Evolutionary conservation across 2,888 invertebrate genomes (phyloP).

Genomic region (Lepas anatifera): DNA sequence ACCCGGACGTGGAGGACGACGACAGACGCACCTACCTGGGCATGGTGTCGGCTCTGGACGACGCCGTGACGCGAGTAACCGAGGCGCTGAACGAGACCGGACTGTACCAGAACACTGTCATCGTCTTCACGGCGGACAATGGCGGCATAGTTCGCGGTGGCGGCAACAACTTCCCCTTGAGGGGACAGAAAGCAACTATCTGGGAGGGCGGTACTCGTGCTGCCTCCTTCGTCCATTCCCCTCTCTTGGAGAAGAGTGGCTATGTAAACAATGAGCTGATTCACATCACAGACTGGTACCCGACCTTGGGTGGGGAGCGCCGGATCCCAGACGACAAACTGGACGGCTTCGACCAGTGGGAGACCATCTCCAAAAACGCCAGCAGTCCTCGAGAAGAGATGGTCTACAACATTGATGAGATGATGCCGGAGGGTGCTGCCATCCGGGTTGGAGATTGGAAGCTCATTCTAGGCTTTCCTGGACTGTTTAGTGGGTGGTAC

Average conservation of each 20-base stretch:
- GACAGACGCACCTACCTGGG: slow-evolving; percentile 30
- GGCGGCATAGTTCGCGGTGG: slow-evolving; percentile 19
- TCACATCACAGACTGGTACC: slow-evolving; percentile 19
- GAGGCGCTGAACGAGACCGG: slow-evolving; percentile 49
- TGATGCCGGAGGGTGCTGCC: neutral
- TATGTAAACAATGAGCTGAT: slow-evolving; percentile 9
- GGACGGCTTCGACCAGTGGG: slow-evolving; percentile 69
- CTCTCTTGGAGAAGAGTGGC: slow-evolving; percentile 19
- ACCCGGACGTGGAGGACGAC: slow-evolving; percentile 52
- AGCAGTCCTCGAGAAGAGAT: neutral
- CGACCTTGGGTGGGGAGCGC: slow-evolving; percentile 14
- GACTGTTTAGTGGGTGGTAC: neutral
- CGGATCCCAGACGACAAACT: slow-evolving; percentile 31
- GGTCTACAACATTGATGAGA: slow-evolving; percentile 15
- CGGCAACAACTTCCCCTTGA: slow-evolving; percentile 32
- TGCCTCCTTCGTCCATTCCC: slow-evolving; percentile 34
- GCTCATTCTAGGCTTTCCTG: neutral
- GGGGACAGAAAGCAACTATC: slow-evolving; percentile 34
- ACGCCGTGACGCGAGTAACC: slow-evolving; percentile 68
- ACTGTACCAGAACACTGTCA: slow-evolving; percentile 66
- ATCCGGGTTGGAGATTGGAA: slow-evolving; percentile 17
- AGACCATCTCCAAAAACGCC: slow-evolving; percentile 37
- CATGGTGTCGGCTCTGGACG: slow-evolving; percentile 71
- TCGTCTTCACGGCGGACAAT: slow-evolving; percentile 68
- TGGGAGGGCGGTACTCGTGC: slow-evolving; percentile 38